Evolutionary conservation across 2,113 vertebrate genomes (phyloP), one percentile per base, ranked within the genome.

Genomic region (Prunella fulvescens): DNA sequence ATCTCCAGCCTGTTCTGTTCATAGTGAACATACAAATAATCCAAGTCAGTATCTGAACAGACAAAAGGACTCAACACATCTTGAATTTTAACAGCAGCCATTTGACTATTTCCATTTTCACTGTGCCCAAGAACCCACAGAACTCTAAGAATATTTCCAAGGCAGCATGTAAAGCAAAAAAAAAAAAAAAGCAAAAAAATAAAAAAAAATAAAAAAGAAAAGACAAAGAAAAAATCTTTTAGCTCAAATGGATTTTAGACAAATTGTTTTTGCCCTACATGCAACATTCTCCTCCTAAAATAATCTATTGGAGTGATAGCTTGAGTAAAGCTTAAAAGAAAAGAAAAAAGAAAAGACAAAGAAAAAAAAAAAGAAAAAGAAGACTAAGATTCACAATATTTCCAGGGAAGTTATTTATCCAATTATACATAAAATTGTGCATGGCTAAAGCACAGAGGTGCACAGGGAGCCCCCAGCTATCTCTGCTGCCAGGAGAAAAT

Each of bases 381-480:
- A 71, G 4, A 22, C 9, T 56, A 39, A 66, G 13, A 74, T 47
- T 39, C 42, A 26, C 5, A 19, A 6, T 45, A 19, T 81, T 89
- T 84, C n/a, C 61, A 79, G 35, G 40, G 24, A 91, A 87, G 47
- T 28, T 77, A 40, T 28, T 95, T 94, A 78, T 81, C 77, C 57
- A 56, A 25, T 67, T 87, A n/a, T 8, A 51, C 5, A 35, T 3
- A 58, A 19, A 77, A 61, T 12, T 4, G 2, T 81, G 44, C 72
- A 71, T 71, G 19, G 47, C 23, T 91, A 40, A 89, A 86, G 77
- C 64, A 91, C 33, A 73, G 7, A 71, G 56, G 13, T 80, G 37
- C 45, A 70, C n/a, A 65, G 54, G 12, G 82, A 89, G 67, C 13
- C 19, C 65, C 39, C 7, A 81, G 28, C 33, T 62, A 11, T 11